Evolutionary conservation across 2,888 invertebrate species (phyloP).

Genomic region (Drosophila aldrichi): DNA sequence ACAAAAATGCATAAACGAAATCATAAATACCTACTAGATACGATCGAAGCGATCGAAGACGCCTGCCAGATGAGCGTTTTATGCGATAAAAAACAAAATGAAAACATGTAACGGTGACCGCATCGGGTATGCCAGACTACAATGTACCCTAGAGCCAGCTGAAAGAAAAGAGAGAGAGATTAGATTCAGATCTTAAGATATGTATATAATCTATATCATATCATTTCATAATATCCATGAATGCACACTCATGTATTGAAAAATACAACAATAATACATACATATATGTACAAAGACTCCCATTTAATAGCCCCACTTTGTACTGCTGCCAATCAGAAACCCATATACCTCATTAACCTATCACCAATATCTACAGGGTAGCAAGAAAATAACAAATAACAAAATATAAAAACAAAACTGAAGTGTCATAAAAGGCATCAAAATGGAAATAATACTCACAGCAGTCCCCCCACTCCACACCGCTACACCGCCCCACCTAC

Average conservation of each 20-base stretch:
- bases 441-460: constrained; percentile 69
- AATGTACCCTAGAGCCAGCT: not conserved
- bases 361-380: constrained; percentile 10
- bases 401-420: constrained; percentile 52
- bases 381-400: constrained; percentile 11
- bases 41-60: constrained; percentile 31
- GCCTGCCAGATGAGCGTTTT: constrained; percentile 60
- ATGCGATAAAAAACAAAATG: constrained; percentile 36
- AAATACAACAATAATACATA: no score
- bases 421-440: constrained; percentile 78
- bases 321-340: no score
- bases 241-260: no score
- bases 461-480: constrained; percentile 5
- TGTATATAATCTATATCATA: no score
- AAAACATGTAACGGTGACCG: constrained; percentile 5
- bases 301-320: no score
- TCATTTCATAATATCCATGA: no score
- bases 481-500: not conserved
- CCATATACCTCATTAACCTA: not conserved
- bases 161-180: no score
- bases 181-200: no score
- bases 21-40: constrained; percentile 75
- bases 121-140: not conserved
- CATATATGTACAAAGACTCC: no score
- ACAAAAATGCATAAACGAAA: constrained; percentile 77